Percentiles rank a stretch among this genome's conserved stretches.
Conservation (phyloP, 1,140 invertebrate species). For the Drosophila rufa region DNA sequence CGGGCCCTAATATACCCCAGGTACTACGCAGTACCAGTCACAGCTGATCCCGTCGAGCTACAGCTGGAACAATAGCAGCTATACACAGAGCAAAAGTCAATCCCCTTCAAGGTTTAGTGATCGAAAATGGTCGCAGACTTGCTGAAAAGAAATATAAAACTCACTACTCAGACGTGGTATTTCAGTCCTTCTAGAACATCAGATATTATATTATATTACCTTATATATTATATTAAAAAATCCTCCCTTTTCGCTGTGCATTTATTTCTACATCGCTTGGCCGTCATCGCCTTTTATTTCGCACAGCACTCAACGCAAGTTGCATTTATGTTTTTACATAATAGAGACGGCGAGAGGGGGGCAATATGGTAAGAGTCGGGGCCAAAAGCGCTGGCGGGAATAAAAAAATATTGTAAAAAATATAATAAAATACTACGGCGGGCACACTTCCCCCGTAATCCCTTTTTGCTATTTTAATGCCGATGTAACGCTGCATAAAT, state of each 20-base stretch:
- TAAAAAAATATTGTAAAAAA: conserved; percentile 42
- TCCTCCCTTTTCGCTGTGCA: conserved; percentile 16
- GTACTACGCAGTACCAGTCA: conserved; percentile 29
- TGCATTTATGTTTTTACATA: conserved; percentile 77
- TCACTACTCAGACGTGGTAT: neutral
- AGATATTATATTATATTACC: neutral
- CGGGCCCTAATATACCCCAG: neutral
- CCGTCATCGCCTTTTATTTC: conserved; percentile 45
- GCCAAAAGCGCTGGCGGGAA: conserved; percentile 3
- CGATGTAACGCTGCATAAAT: conserved; percentile 76
- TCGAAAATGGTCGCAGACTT: neutral
- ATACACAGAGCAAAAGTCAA: conserved; percentile 5
- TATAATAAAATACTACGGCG: conserved; percentile 40
- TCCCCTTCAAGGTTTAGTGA: neutral
- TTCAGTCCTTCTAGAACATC: no score
- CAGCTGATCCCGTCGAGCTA: conserved; percentile 18
- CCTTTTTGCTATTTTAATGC: conserved; percentile 73
- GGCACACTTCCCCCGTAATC: conserved; percentile 39
- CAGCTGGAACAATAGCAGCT: conserved; percentile 26
- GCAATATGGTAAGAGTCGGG: conserved; percentile 21
- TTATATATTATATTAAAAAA: no score
- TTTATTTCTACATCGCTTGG: conserved; percentile 53
- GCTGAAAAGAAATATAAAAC: no score
- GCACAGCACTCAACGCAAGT: conserved; percentile 67
- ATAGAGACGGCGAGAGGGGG: conserved; percentile 40